Conservation (phyloP, 2,888 invertebrate genomes). For the Druceiella hillmani region DNA sequence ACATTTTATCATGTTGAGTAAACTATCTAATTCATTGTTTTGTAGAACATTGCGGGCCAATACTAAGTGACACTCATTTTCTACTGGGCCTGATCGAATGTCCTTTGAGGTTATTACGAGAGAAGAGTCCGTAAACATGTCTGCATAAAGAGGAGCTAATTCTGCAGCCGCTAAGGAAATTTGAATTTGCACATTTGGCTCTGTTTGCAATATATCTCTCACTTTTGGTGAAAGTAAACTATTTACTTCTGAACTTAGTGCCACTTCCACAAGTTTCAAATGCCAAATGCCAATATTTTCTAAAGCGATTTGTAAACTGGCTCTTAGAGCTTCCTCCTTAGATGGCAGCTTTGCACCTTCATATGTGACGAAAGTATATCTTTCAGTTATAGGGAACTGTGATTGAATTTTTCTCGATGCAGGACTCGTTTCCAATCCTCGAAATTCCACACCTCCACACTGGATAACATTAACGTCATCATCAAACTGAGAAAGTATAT, state of each 20-base stretch:
- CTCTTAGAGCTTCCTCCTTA: slow-evolving; percentile 51
- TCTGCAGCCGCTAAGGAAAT: slow-evolving; percentile 48
- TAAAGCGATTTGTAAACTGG: slow-evolving; percentile 57
- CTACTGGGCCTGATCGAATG: slow-evolving; percentile 45
- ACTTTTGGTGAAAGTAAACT: slow-evolving; percentile 50
- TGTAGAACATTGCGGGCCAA: slow-evolving; percentile 53
- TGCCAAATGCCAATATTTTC: slow-evolving; percentile 64
- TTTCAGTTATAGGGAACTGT: slow-evolving; percentile 70
- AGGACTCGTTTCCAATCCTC: slow-evolving; percentile 74
- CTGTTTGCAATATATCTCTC: slow-evolving; percentile 54
- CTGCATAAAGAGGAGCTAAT: slow-evolving; percentile 41
- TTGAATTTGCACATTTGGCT: slow-evolving; percentile 58
- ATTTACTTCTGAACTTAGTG: slow-evolving; percentile 49
- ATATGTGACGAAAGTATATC: slow-evolving; percentile 67
- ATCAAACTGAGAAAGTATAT: slow-evolving; percentile 57
- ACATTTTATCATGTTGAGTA: slow-evolving; percentile 51
- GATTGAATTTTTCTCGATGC: slow-evolving; percentile 66
- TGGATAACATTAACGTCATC: slow-evolving; percentile 60
- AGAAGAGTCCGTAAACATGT: slow-evolving; percentile 47
- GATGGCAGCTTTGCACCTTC: slow-evolving; percentile 52
- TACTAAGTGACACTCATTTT: slow-evolving; percentile 57
- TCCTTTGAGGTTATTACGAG: slow-evolving; percentile 57
- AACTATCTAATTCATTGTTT: slow-evolving; percentile 35
- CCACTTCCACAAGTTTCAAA: slow-evolving; percentile 61
- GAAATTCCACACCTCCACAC: slow-evolving; percentile 71